Conservation (phyloP, 2,113 vertebrate genomes). For the Alethe castanea region DNA sequence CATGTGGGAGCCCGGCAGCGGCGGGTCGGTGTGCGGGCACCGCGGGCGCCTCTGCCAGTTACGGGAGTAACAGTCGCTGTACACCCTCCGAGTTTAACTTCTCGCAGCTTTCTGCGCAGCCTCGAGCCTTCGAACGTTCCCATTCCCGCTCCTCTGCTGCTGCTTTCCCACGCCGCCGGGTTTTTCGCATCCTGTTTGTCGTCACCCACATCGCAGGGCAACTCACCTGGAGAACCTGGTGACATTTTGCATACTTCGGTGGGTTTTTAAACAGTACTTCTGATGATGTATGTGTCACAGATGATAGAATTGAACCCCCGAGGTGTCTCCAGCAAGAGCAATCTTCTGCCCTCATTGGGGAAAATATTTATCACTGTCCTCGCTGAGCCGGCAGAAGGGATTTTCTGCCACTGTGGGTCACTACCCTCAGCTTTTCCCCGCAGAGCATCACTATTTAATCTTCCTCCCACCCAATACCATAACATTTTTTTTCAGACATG, state of each 20-base stretch:
- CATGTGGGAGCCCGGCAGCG: accelerated
- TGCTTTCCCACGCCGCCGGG: not conserved
- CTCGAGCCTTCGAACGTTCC: not conserved
- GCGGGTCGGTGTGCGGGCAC: accelerated
- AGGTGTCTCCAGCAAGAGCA: not conserved
- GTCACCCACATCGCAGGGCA: not conserved
- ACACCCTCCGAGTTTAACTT: not conserved
- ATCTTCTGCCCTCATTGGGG: accelerated
- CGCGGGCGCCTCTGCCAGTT: accelerated
- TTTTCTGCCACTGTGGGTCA: not conserved
- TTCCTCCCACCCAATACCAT: not conserved
- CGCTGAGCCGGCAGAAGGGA: not conserved
- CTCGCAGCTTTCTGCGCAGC: not conserved
- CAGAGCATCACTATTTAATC: not conserved
- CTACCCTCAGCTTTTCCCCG: accelerated
- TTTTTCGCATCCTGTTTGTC: not conserved
- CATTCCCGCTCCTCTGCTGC: not conserved
- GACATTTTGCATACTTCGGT: not conserved
- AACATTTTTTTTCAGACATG: accelerated
- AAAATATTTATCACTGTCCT: not conserved
- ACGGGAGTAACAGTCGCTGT: not conserved
- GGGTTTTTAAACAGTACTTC: not conserved
- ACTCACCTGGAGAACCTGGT: not conserved
- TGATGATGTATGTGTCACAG: not conserved
- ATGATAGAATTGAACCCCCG: not conserved